A percentile compares a stretch with the other conserved stretches of the same genome.
These are phyloP conservation scores for Cochlearius cochlearius DNA, from an alignment of 2,113 vertebrate genomes.

Conservation along the genomic window DNA sequence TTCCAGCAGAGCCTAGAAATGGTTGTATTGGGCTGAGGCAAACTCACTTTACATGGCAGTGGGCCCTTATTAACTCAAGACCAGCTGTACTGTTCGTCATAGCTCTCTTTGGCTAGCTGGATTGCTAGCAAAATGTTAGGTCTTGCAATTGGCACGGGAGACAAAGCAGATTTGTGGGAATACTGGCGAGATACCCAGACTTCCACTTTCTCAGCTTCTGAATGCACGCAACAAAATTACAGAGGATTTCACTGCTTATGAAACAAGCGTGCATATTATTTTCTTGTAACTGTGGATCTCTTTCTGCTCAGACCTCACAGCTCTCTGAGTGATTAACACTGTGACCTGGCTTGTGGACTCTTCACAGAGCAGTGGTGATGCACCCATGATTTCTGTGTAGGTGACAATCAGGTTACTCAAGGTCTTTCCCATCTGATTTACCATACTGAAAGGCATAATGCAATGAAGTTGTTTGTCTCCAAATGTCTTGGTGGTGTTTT, in stretches of 20 bases:
- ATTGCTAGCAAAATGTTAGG: neutral
- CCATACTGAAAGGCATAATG: neutral
- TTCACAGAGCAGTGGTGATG: neutral
- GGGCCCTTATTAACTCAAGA: neutral
- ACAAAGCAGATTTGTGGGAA: neutral
- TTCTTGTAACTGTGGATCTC: neutral
- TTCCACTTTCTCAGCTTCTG: neutral
- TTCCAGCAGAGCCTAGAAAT: neutral
- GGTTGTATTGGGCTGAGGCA: neutral
- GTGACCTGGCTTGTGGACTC: neutral
- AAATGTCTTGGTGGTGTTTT: neutral
- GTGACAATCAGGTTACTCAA: neutral
- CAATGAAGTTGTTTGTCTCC: neutral
- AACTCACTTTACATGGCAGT: neutral
- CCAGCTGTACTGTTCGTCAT: neutral
- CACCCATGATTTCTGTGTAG: neutral
- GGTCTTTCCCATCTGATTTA: neutral
- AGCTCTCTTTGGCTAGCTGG: neutral
- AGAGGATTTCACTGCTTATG: constrained; percentile 3
- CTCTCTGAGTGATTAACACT: neutral
- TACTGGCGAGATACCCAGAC: neutral
- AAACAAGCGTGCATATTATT: neutral
- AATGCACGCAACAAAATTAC: neutral
- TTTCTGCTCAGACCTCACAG: neutral
- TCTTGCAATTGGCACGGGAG: neutral